Conservation (phyloP, 2,888 invertebrate species). For the Ornithoptera alexandrae region DNA sequence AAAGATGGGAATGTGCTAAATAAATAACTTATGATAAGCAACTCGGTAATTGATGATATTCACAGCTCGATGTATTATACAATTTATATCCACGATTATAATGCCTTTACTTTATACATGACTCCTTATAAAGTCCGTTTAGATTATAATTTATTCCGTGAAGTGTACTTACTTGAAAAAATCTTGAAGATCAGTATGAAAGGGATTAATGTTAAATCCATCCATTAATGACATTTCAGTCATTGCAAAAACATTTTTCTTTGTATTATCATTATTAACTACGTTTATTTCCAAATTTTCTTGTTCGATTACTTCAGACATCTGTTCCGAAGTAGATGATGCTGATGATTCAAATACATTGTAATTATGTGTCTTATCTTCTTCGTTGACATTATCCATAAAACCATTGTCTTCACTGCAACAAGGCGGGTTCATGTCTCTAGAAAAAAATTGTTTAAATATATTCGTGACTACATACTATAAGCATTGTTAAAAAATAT, state of each 20-base stretch:
- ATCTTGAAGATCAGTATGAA: slow-evolving; percentile 57
- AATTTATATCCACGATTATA: too few species aligned
- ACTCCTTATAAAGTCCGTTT: background rate
- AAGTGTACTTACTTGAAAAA: slow-evolving; percentile 55
- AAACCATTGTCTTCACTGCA: slow-evolving; percentile 30
- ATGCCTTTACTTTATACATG: too few species aligned
- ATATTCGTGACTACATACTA: background rate
- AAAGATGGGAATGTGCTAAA: too few species aligned
- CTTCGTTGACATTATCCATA: slow-evolving; percentile 35
- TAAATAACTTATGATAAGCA: too few species aligned
- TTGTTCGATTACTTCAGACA: slow-evolving; percentile 48
- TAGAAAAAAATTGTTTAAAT: slow-evolving; percentile 7
- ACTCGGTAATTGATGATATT: too few species aligned
- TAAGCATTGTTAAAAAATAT: background rate
- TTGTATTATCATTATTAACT: slow-evolving; percentile 31
- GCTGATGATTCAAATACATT: slow-evolving; percentile 44
- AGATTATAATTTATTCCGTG: too few species aligned
- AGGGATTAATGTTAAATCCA: slow-evolving; percentile 42
- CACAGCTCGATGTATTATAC: too few species aligned
- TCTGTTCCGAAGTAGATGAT: slow-evolving; percentile 50
- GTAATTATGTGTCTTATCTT: slow-evolving; percentile 36
- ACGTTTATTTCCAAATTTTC: slow-evolving; percentile 42
- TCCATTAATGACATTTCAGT: slow-evolving; percentile 44
- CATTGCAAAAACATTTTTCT: slow-evolving; percentile 47
- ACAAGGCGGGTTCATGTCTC: slow-evolving; percentile 32